These are phyloP conservation scores for Polyommatus icarus DNA, from an alignment of 2,888 invertebrate genomes.

Conservation along the genomic window DNA sequence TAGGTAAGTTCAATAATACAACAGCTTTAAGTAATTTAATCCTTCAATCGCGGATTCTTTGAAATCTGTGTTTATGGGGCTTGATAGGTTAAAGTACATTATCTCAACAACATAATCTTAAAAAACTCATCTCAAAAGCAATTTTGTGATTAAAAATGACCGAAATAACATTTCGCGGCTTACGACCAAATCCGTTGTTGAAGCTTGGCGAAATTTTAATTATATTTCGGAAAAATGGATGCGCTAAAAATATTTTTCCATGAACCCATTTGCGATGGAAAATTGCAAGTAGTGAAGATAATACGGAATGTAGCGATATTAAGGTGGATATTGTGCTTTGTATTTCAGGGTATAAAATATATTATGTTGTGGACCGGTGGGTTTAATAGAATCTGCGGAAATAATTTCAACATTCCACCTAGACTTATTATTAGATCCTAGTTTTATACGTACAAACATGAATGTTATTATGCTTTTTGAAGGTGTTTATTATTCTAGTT, in stretches of 20 bases:
- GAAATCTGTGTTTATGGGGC: too few species aligned
- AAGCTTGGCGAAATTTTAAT: background rate
- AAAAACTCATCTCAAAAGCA: slow-evolving; percentile 3
- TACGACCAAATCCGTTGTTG: background rate
- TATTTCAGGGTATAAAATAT: background rate
- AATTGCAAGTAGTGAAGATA: background rate
- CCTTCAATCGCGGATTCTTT: too few species aligned
- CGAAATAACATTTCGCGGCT: slow-evolving; percentile 7
- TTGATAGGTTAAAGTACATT: background rate
- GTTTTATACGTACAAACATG: too few species aligned
- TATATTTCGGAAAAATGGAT: slow-evolving; percentile 3
- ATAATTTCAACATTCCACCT: background rate
- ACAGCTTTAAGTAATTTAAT: too few species aligned
- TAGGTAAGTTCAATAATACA: too few species aligned
- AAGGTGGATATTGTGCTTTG: background rate
- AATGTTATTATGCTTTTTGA: too few species aligned
- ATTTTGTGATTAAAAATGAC: slow-evolving; percentile 25
- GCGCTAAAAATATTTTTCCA: slow-evolving; percentile 9
- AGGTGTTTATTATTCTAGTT: too few species aligned
- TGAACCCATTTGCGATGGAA: slow-evolving; percentile 4
- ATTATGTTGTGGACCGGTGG: background rate
- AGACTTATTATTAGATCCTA: background rate
- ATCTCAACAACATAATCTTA: background rate
- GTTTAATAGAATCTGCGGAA: background rate
- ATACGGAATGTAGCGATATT: background rate